These are phyloP conservation scores for Aldabrachelys gigantea DNA, from an alignment of 2,113 vertebrate genomes.

Conservation along the genomic window DNA sequence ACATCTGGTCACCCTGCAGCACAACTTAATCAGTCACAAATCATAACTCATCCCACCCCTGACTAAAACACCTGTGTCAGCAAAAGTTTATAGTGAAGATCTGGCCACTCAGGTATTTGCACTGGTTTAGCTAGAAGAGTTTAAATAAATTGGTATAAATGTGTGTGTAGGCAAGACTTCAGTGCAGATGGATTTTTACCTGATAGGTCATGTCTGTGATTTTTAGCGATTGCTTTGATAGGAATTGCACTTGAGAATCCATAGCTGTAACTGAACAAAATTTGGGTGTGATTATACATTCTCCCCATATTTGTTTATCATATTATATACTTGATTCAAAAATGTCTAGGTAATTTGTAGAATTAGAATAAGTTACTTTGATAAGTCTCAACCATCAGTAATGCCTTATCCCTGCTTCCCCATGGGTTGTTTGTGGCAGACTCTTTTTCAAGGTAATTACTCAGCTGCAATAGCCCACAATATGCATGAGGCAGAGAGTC, in stretches of 20 bases:
- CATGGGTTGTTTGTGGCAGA: background rate
- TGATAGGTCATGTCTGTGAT: background rate
- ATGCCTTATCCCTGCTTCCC: background rate
- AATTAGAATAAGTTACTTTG: background rate
- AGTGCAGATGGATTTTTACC: background rate
- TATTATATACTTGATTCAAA: background rate
- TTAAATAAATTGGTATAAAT: background rate
- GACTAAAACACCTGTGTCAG: background rate
- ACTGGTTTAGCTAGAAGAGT: background rate
- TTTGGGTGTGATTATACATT: background rate
- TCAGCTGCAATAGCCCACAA: conserved; percentile 48
- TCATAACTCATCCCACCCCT: background rate
- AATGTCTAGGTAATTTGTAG: background rate
- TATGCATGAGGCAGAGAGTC: background rate
- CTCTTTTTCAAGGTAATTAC: conserved; percentile 39
- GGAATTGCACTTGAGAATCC: background rate
- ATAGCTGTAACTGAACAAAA: background rate
- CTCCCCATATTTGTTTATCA: background rate
- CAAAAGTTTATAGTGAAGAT: background rate
- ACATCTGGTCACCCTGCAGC: background rate
- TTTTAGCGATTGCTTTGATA: background rate
- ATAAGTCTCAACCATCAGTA: background rate
- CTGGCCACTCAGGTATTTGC: background rate
- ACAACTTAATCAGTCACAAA: accelerated
- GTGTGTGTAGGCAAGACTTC: conserved; percentile 1